phyloP scores from a whole-genome alignment of 2,113 vertebrate species.

The Salvelinus namaycush region DNA sequence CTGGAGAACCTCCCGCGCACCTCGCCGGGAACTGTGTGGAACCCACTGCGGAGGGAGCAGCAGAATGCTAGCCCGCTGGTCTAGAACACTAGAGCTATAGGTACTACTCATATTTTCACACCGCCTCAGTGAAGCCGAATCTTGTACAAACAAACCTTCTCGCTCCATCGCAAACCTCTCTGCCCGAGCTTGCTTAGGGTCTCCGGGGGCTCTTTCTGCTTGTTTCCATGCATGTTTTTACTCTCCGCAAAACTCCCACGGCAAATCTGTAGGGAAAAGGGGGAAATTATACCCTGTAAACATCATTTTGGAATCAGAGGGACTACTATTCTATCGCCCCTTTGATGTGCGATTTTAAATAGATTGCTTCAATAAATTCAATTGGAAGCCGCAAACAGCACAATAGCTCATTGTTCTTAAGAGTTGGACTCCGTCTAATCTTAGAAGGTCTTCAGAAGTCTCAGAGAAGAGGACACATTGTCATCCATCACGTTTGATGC shows the following conservation, averaged over 20 bases:
- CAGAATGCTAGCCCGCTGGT: no score
- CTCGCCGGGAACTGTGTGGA: no score
- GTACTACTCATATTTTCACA: neutral
- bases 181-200: constrained; percentile 19
- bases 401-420: constrained; percentile 61
- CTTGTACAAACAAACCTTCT: constrained; percentile 33
- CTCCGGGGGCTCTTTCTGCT: constrained; percentile 1
- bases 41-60: neutral
- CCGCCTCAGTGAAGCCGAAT: neutral
- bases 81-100: neutral
- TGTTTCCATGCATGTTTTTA: neutral
- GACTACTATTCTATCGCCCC: constrained; percentile 36
- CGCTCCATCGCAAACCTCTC: constrained; percentile 2
- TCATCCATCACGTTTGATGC: constrained; percentile 69
- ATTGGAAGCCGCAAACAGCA: constrained; percentile 49
- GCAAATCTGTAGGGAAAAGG: neutral
- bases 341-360: constrained; percentile 59
- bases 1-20: constrained; percentile 40
- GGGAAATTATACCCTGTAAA: constrained; percentile 42
- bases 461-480: constrained; percentile 51
- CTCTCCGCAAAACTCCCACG: constrained; percentile 11
- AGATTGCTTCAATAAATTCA: constrained; percentile 52
- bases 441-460: constrained; percentile 59
- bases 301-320: constrained; percentile 40
- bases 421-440: constrained; percentile 65